Evolutionary conservation across 1,140 invertebrate species (phyloP), one percentile per base, ranked within the genome.

Genomic region (Diprion similis): DNA sequence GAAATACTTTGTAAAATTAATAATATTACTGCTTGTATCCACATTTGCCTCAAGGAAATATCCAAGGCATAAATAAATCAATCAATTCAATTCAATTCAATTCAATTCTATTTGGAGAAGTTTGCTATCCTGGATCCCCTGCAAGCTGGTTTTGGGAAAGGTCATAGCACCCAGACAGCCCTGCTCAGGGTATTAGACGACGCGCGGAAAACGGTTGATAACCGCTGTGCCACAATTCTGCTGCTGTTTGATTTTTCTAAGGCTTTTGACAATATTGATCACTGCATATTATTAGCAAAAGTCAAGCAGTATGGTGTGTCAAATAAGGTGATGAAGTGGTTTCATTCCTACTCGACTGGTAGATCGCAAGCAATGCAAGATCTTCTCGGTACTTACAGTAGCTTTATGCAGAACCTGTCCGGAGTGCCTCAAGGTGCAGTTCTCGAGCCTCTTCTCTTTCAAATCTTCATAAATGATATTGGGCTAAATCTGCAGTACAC

Each of bases 161-260:
- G 64, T 18, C 68, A 74, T 46, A 73, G 66, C 46, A 73, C 72
- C 18, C 72, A 73, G 48, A 73, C 72, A 18, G 72, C 66, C 1
- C 46, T 73, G 0, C 66, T 73, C 15, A 73, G 59, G 46, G 17
- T 73, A 10, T 47, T 66, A 1, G 72, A 73, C 9, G 65, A 74
- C 6, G 18, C n/a, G 2, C 68, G 73, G 19, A 65, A 15, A 0
- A 46, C 8, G 7, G 68, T 71, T 0, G 70, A 71, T 45, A 67
- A 10, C 13, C 70, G 64, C 0, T 7, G 13, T 8, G 17, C 71
- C 8, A 71, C 73, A 8, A 71, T 71, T 8, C 51, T 59, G n/a
- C 0, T 59, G 3, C 8, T 59, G 8, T 59, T 59, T 8, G 1
- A 59, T 59, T 74, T 74, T 46, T 66, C 1, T 10, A 74, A 74